Percentiles rank a stretch among this genome's conserved stretches.
These are phyloP conservation scores for Temnothorax ravouxi DNA, from an alignment of 2,888 invertebrate species.

Conservation along the genomic window DNA sequence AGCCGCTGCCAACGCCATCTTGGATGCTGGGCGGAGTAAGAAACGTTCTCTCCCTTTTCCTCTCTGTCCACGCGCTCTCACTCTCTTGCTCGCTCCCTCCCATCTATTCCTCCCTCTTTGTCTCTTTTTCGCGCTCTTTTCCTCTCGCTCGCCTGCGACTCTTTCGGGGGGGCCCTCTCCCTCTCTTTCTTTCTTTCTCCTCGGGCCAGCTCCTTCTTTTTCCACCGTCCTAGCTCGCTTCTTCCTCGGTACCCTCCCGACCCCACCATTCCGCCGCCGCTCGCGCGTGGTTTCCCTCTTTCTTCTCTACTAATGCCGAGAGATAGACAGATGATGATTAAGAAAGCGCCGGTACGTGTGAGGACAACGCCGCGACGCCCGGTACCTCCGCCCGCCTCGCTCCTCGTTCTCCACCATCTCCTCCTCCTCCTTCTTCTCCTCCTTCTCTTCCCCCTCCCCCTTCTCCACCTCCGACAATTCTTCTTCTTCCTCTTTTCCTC, in stretches of 20 bases:
- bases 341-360: slow-evolving; percentile 85
- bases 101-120: slow-evolving; percentile 49
- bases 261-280: slow-evolving; percentile 38
- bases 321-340: slow-evolving; percentile 86
- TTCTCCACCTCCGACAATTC: slow-evolving; percentile 43
- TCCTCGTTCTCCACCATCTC: background rate
- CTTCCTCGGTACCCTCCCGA: slow-evolving; percentile 39
- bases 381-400: slow-evolving; percentile 63
- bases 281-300: slow-evolving; percentile 60
- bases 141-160: slow-evolving; percentile 60
- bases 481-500: slow-evolving; percentile 54
- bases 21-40: slow-evolving; percentile 87
- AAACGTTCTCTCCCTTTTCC: slow-evolving; percentile 77
- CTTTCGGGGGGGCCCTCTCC: slow-evolving; percentile 55
- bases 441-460: background rate
- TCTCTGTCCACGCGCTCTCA: slow-evolving; percentile 61
- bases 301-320: slow-evolving; percentile 81
- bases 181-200: slow-evolving; percentile 67
- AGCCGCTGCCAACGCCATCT: slow-evolving; percentile 86
- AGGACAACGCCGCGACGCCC: slow-evolving; percentile 82
- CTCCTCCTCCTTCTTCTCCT: slow-evolving; percentile 10
- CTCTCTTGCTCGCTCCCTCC: slow-evolving; percentile 62
- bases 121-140: slow-evolving; percentile 57
- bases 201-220: slow-evolving; percentile 51
- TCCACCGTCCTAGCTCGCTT: slow-evolving; percentile 56